Conservation (phyloP, 2,113 vertebrate genomes). For the Carassius gibelio region DNA sequence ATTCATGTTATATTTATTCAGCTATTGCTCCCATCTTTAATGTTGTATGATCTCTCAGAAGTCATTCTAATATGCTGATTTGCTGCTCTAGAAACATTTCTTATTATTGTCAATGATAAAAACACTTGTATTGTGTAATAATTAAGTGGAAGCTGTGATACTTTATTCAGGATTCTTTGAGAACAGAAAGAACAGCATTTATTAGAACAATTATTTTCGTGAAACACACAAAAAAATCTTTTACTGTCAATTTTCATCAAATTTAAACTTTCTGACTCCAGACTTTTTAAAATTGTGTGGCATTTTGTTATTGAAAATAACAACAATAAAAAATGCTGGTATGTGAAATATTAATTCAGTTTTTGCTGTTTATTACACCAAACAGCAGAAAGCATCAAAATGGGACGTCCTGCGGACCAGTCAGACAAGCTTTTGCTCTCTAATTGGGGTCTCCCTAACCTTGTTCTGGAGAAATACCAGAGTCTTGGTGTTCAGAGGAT, state of each 20-base stretch:
- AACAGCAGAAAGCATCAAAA: constrained; percentile 71
- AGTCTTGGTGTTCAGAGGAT: constrained; percentile 85
- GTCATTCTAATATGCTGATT: background rate
- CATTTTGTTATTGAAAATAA: background rate
- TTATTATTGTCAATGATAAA: background rate
- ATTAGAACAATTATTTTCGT: too few relatives aligned
- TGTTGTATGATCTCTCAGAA: background rate
- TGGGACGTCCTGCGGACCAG: constrained; percentile 77
- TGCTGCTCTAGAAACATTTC: background rate
- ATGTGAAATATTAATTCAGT: background rate
- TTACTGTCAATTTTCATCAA: background rate
- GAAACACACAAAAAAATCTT: too few relatives aligned
- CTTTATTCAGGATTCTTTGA: background rate
- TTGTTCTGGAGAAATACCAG: constrained; percentile 86
- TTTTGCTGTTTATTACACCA: background rate
- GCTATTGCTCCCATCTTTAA: background rate
- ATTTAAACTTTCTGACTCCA: background rate
- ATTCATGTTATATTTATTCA: background rate
- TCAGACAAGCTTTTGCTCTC: constrained; percentile 85
- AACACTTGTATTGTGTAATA: background rate
- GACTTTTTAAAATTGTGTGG: background rate
- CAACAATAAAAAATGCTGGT: background rate
- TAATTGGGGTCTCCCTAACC: constrained; percentile 90
- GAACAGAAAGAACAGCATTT: background rate
- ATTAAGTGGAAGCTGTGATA: background rate